Conservation (phyloP, 1,140 invertebrate species). For the Ridgeia piscesae region DNA sequence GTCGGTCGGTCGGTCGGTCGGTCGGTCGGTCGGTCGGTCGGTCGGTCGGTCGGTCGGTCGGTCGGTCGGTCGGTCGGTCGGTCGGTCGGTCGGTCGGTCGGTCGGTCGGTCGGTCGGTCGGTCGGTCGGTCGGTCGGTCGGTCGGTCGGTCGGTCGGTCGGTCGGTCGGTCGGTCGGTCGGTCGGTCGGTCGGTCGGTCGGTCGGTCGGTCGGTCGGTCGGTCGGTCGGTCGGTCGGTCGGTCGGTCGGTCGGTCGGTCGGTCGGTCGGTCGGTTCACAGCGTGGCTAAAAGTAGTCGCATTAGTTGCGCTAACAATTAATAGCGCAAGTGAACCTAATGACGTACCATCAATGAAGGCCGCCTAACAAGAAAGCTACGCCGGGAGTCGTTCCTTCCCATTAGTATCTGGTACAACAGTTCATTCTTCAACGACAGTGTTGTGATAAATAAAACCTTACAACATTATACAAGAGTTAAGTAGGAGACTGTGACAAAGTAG, state of each 20-base stretch:
- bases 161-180: not conserved
- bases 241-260: conserved; percentile 1
- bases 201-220: conserved; percentile 1
- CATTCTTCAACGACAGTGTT: not conserved
- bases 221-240: conserved; percentile 1
- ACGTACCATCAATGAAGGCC: not conserved
- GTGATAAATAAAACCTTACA: too few relatives aligned
- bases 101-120: not conserved
- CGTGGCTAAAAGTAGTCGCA: too few relatives aligned
- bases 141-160: conserved; percentile 1
- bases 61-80: too few relatives aligned
- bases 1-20: too few relatives aligned
- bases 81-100: not conserved
- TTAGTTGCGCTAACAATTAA: not conserved
- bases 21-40: too few relatives aligned
- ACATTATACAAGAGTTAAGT: too few relatives aligned
- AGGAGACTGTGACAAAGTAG: too few relatives aligned
- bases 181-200: not conserved
- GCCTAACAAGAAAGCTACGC: not conserved
- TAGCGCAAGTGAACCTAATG: not conserved
- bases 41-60: too few relatives aligned
- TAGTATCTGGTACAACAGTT: not conserved
- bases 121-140: conserved; percentile 1
- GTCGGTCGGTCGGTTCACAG: not conserved
- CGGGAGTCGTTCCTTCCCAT: not conserved